Conservation (phyloP, 2,888 invertebrate genomes). For the Yponomeuta cagnagella region DNA sequence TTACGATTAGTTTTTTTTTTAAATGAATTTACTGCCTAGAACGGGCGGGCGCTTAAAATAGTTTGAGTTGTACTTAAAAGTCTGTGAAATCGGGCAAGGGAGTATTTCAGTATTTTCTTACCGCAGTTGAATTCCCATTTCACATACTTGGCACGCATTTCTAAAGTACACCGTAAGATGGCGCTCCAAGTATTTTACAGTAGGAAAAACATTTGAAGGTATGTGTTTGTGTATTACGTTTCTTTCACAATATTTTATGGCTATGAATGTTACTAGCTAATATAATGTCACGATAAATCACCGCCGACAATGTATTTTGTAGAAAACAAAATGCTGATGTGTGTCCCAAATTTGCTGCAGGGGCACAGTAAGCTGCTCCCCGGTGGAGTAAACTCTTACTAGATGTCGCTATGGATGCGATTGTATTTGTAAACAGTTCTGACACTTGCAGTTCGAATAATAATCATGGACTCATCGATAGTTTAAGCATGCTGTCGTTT, state of each 20-base stretch:
- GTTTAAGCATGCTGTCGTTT: background rate
- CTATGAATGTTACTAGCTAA: background rate
- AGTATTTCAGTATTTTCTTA: background rate
- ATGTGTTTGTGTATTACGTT: background rate
- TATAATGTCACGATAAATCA: background rate
- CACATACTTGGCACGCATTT: background rate
- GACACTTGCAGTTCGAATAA: background rate
- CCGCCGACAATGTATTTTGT: background rate
- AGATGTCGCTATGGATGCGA: background rate
- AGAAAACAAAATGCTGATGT: background rate
- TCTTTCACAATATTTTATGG: background rate
- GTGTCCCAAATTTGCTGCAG: background rate
- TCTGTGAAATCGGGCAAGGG: too few relatives aligned
- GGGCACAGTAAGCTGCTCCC: background rate
- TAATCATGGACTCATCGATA: background rate
- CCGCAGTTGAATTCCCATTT: background rate
- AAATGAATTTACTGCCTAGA: too few relatives aligned
- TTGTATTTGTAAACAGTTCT: background rate
- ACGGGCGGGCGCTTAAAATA: too few relatives aligned
- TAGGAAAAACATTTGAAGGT: background rate
- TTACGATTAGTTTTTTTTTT: too few relatives aligned
- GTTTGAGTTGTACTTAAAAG: too few relatives aligned
- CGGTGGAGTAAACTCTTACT: background rate
- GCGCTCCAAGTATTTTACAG: background rate
- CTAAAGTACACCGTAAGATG: background rate